A percentile compares a stretch with the other conserved stretches of the same genome.
Conservation (phyloP, 2,113 vertebrate species). For the Cichladusa arquata region DNA sequence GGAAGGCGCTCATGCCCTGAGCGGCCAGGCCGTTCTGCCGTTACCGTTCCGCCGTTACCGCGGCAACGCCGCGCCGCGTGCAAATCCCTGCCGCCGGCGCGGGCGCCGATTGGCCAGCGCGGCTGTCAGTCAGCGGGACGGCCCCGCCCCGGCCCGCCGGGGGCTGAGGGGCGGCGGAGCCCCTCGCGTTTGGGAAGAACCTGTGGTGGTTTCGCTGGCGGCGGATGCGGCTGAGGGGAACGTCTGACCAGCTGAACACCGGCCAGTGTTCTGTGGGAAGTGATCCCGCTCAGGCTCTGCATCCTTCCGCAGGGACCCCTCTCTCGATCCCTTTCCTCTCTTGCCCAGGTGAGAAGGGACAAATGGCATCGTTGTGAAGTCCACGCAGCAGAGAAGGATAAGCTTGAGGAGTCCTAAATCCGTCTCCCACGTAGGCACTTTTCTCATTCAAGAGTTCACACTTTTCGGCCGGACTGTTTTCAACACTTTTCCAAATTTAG, state of each 20-base stretch:
- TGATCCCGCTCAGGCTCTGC: too few relatives aligned
- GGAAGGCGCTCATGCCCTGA: fast-evolving
- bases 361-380: fast-evolving
- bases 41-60: not conserved
- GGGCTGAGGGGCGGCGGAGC: fast-evolving
- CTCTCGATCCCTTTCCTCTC: too few relatives aligned
- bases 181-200: fast-evolving
- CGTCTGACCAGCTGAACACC: fast-evolving
- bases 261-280: fast-evolving
- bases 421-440: not conserved
- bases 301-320: fast-evolving
- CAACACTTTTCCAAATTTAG: not conserved
- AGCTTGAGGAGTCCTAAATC: not conserved
- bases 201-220: too few relatives aligned
- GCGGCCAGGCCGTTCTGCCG: not conserved
- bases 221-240: fast-evolving
- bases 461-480: not conserved
- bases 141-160: fast-evolving
- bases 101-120: not conserved
- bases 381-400: too few relatives aligned
- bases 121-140: not conserved
- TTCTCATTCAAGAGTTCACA: not conserved
- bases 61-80: conserved; percentile 46
- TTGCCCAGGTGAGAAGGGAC: too few relatives aligned
- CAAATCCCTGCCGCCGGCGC: not conserved